Conservation (phyloP, 2,113 vertebrate genomes). For the Burhinus oedicnemus region DNA sequence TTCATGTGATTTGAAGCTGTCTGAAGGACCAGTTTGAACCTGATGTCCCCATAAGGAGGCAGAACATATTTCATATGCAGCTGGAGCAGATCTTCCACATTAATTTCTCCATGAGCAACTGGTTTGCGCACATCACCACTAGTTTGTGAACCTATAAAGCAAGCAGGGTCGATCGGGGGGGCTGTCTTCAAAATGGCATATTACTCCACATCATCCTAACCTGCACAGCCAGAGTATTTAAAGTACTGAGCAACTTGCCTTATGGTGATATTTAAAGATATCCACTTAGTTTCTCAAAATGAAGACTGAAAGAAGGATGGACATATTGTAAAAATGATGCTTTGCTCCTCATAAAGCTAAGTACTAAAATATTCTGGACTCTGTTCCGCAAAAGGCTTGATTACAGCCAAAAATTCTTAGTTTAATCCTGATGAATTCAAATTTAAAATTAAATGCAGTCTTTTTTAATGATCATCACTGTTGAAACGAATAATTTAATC, state of each 20-base stretch:
- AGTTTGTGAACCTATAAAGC: neutral
- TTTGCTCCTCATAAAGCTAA: neutral
- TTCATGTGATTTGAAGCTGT: neutral
- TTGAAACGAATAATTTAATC: neutral
- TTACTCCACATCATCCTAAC: neutral
- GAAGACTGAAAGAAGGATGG: neutral
- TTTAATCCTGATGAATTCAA: neutral
- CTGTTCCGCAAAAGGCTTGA: neutral
- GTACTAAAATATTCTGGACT: neutral
- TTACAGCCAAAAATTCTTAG: neutral
- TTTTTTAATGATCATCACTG: neutral
- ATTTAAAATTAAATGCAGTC: neutral
- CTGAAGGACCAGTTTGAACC: neutral
- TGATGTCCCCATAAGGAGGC: neutral
- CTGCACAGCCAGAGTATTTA: neutral
- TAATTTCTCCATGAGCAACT: neutral
- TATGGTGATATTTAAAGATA: neutral
- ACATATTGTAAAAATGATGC: neutral
- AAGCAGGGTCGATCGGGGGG: fast-evolving
- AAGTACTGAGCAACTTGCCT: neutral
- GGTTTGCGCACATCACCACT: neutral
- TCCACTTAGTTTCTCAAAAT: neutral
- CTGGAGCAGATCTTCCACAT: neutral
- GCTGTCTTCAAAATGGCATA: neutral
- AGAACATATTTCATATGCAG: neutral